A percentile compares a stretch with the other conserved stretches of the same genome.
These are phyloP conservation scores for Oligia fasciuncula DNA, from an alignment of 2,888 invertebrate species.

Conservation along the genomic window DNA sequence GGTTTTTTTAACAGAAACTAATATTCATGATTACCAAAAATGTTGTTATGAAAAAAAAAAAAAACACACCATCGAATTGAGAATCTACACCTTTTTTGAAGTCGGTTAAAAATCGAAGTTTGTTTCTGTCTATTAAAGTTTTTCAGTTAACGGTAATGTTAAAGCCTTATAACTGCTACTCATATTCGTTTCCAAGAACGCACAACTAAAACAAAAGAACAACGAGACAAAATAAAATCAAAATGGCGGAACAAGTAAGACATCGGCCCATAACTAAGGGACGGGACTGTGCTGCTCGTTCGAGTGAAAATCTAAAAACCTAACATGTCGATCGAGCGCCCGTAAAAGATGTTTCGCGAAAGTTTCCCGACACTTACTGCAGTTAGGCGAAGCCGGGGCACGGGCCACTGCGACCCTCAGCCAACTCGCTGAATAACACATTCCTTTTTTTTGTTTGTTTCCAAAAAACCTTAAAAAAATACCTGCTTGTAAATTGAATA, in stretches of 20 bases:
- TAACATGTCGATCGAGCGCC: conserved; percentile 80
- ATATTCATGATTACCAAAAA: background rate
- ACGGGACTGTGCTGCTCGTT: conserved; percentile 71
- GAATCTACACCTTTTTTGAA: too few relatives aligned
- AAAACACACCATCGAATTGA: too few relatives aligned
- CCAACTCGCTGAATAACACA: conserved; percentile 47
- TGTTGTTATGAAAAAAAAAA: background rate
- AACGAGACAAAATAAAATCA: conserved; percentile 75
- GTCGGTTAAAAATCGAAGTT: too few relatives aligned
- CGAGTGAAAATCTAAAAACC: conserved; percentile 81
- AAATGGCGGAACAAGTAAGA: conserved; percentile 73
- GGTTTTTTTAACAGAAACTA: background rate
- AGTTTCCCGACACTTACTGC: conserved; percentile 85
- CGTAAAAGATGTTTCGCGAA: conserved; percentile 82
- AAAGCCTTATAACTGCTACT: background rate
- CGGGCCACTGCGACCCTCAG: conserved; percentile 42
- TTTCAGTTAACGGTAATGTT: background rate
- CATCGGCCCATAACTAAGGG: conserved; percentile 77
- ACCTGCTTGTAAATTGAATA: conserved; percentile 51
- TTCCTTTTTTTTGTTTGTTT: conserved; percentile 38
- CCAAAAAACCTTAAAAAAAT: conserved; percentile 37
- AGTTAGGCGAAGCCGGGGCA: conserved; percentile 69
- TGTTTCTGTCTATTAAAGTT: background rate
- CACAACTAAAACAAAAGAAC: conserved; percentile 54
- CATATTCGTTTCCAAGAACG: conserved; percentile 5